phyloP scores from a whole-genome alignment of 1,140 invertebrate species.

The Bradynema listronoti region DNA sequence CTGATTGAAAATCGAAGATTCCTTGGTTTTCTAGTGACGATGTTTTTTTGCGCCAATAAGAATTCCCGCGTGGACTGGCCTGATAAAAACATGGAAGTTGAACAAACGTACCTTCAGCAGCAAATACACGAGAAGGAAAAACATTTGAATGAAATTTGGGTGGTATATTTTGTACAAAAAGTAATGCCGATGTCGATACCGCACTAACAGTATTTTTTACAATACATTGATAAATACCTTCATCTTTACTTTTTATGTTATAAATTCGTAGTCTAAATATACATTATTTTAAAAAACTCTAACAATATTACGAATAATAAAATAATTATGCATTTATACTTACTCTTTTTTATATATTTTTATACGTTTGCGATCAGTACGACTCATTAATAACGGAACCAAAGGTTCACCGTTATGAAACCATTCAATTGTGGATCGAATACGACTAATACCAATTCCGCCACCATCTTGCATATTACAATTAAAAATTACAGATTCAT shows the following conservation, averaged over 20 bases:
- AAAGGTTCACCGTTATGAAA: slow-evolving; percentile 36
- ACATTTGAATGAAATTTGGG: slow-evolving; percentile 42
- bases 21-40: background rate
- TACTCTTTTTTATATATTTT: slow-evolving; percentile 20
- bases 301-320: background rate
- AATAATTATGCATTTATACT: background rate
- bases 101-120: slow-evolving; percentile 30
- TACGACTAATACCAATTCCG: background rate
- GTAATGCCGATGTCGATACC: slow-evolving; percentile 23
- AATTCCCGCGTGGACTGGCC: slow-evolving; percentile 24
- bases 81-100: slow-evolving; percentile 36
- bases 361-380: slow-evolving; percentile 28
- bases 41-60: slow-evolving; percentile 16
- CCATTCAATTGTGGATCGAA: slow-evolving; percentile 27
- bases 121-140: slow-evolving; percentile 34
- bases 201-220: slow-evolving; percentile 36
- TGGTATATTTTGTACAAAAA: slow-evolving; percentile 22
- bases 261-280: slow-evolving; percentile 20
- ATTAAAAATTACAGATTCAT: slow-evolving; percentile 17
- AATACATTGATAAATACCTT: slow-evolving; percentile 38
- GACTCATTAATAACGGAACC: slow-evolving; percentile 26
- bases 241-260: slow-evolving; percentile 15
- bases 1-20: slow-evolving; percentile 14
- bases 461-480: slow-evolving; percentile 18
- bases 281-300: background rate